Evolutionary conservation across 2,888 invertebrate species (phyloP), one percentile per base, ranked within the genome.

Genomic region (Hyles lineata): DNA sequence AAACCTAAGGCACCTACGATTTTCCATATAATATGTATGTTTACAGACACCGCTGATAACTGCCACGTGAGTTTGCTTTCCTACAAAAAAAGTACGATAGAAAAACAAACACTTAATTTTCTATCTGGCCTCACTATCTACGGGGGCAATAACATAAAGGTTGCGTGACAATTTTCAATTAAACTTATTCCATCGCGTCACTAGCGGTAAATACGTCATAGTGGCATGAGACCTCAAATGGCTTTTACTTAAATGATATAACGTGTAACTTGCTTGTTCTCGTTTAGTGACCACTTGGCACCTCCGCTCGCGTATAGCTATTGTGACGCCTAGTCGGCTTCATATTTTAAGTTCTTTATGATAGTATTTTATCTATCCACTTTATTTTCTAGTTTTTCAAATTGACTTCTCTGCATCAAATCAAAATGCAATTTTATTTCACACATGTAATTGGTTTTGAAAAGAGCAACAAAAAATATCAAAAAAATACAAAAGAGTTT

Each of bases 81-180:
- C 15, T 43, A 43, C 43, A 43, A 15, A 43, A 43, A 43, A 43
- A 7, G 11, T 43, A 43, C 43, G 15, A 43, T 43, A 43, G 43
- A 11, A 43, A 43, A 43, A 43, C 43, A 43, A 67, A 50, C 23
- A 50, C 23, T 50, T 67, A 74, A 75, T 74, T 71, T 73, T 25
- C 72, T 55, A 74, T 29, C 43, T 61, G 62, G 35, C 63, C 32
- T 59, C 61, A 43, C 23, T 50, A 50, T 63, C 73, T 58, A 50
- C 11, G 71, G 6, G 62, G 19, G 55, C 21, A 63, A 50, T 43
- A 67, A 50, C 67, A 67, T 21, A 50, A 75, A 75, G 71, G 74
- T 86, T 50, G 86, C 87, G 87, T 87, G 87, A 86, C 87, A 76
- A 78, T 81, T 82, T 84, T 85, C 85, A 86, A 85, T 87, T 87